Base-by-base conservation (phyloP, 2,888 invertebrate species). In the Hypolimnas misippus region DNA sequence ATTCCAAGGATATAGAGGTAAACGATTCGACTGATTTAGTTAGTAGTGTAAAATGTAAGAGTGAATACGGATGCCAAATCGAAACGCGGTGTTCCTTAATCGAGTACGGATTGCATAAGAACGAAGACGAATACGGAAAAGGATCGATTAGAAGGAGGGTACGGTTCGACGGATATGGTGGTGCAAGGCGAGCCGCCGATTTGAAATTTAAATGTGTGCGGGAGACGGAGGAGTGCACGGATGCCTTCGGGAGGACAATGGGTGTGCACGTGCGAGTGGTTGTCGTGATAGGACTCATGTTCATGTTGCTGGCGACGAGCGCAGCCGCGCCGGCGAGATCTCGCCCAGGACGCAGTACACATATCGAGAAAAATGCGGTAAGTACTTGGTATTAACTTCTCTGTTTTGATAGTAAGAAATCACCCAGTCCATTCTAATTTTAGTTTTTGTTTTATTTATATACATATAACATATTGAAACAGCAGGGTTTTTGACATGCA, bases 161-260 rank as follows among this genome's bases (percentile, higher is more conserved):
- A 76, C 78, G 76, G 73, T 76, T 72, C 75, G 79, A 82, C 81
- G 76, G 78, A 82, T 81, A 85, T 81, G 80, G 86, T 74, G 73
- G 76, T 71, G 75, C 77, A 84, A 86, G 83, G 78, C 81, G 73
- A 71, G 77, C 84, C 80, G 81, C 79, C 75, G 72, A 87, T 89
- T 86, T 88, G 78, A 87, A 90, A 84, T 88, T 86, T 77, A 87
- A 87, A 91, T 88, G 78, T 77, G 76, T 71, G 67, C 76, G 78
- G 76, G 77, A 79, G 79, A 76, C 78, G 73, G 81, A 76, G 74
- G 73, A 78, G 71, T 75, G 79, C 79, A 75, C 78, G 73, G 81
- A 76, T 75, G 73, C 79, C 70, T 74, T 80, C 76, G 76, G 82
- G 75, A 86, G 86, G 81, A 88, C 87, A 87, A 86, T 87, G 80